Percentiles rank a stretch among this genome's conserved stretches.
Conservation (phyloP, 2,113 vertebrate genomes). For the Leptocoma aspasia region DNA sequence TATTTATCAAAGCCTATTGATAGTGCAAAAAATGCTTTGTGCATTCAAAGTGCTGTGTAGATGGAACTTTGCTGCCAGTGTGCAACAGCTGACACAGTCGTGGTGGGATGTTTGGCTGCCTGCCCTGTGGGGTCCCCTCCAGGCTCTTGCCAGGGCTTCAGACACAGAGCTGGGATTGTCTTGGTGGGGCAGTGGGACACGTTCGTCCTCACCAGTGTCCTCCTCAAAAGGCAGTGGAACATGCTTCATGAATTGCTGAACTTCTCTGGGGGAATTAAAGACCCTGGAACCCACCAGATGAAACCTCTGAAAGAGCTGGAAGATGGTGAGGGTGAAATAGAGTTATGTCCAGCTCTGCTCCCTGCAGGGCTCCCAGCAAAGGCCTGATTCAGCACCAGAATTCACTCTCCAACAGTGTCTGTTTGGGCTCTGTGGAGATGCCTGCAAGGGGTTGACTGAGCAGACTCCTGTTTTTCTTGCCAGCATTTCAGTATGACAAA, state of each 20-base stretch:
- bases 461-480: not conserved
- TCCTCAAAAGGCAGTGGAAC: not conserved
- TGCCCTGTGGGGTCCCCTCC: not conserved
- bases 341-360: not conserved
- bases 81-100: not conserved
- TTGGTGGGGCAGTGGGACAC: not conserved
- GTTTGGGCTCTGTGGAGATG: not conserved
- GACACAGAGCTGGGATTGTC: not conserved
- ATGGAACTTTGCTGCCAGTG: not conserved
- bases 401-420: not conserved
- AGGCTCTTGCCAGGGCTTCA: not conserved
- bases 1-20: not conserved
- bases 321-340: not conserved
- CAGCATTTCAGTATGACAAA: not conserved
- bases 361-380: not conserved
- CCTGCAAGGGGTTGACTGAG: not conserved
- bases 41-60: not conserved
- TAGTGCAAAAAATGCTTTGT: not conserved
- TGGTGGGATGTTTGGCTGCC: not conserved
- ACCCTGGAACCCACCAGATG: not conserved
- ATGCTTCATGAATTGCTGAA: not conserved
- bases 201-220: not conserved
- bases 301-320: not conserved
- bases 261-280: not conserved
- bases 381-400: not conserved